Base-by-base conservation (phyloP, 1,140 invertebrate genomes). In the Neotoxoptera formosana region DNA sequence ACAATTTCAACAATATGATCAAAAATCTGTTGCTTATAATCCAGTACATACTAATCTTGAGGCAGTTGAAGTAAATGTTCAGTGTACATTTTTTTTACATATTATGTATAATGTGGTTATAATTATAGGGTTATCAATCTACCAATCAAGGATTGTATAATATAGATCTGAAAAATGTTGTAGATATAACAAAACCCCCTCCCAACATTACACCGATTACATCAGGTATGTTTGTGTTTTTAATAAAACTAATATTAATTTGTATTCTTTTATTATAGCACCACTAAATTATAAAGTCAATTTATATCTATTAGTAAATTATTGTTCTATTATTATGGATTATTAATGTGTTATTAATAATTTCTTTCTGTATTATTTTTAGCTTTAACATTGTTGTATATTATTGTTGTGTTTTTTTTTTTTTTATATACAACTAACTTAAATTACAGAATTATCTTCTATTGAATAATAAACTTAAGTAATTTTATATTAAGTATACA, bases 1-100 rank as follows among this genome's bases (percentile, higher is more conserved):
- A 93, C 91, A 93, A 86, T 93, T 91, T 83, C 90, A 91, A 91
- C 67, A 91, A 36, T 91, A 83, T 93, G 91, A 93, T 83, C 81
- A 86, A 53, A 93, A 93, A 84, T 17, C 45, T 41, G 34, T 36
- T 84, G 0, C 34, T 86, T 84, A 34, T 51, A 83, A 51, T 84
- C 47, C 67, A 41, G 34, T 56, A 17, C 81, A 41, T 53, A 53
- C 91, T 84, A 93, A 93, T 93, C 76, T 93, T 36, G 91, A 93
- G 45, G 23, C 76, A 56, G 91, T 93, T 53, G 91, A 83, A 53
- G 91, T 93, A 93, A 47, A 21, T 67, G 11, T 3, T n/a, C 30
- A 17, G 11, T n/a, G 17, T 83, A 36, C 20, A 45, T 45, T 60
- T 41, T 41, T 67, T 60, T 47, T 14, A 47, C 6, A 41, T 1